Conservation (phyloP, 2,888 invertebrate genomes). For the Psylliodes chrysocephalus region DNA sequence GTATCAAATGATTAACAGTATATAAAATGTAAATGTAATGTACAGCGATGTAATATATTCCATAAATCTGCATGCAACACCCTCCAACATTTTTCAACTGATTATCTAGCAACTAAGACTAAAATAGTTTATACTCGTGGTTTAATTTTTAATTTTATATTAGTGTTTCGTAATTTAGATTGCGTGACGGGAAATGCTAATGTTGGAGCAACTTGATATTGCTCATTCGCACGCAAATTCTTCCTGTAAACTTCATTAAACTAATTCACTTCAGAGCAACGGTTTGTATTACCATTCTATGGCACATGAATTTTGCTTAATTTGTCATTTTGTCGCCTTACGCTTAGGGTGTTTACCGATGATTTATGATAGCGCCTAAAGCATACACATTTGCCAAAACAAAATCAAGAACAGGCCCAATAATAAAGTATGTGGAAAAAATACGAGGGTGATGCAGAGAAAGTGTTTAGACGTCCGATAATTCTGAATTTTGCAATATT, state of each 20-base stretch:
- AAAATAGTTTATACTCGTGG: too few relatives aligned
- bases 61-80: too few relatives aligned
- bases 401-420: too few relatives aligned
- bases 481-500: too few relatives aligned
- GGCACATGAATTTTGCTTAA: not conserved
- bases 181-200: conserved; percentile 8
- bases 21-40: too few relatives aligned
- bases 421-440: too few relatives aligned
- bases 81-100: too few relatives aligned
- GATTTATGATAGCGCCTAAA: not conserved
- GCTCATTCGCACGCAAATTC: conserved; percentile 16
- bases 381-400: not conserved
- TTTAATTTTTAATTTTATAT: conserved; percentile 8
- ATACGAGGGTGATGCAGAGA: too few relatives aligned
- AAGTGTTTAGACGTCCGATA: too few relatives aligned
- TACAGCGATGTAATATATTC: too few relatives aligned
- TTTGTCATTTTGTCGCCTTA: conserved; percentile 5
- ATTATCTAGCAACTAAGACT: too few relatives aligned
- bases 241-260: conserved; percentile 3
- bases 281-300: not conserved
- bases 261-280: not conserved
- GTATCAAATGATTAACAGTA: too few relatives aligned
- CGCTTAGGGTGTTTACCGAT: not conserved
- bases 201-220: conserved; percentile 1
- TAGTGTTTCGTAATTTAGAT: not conserved